A percentile compares a stretch with the other conserved stretches of the same genome.
Evolutionary conservation across 2,113 vertebrate species (phyloP).

Genomic region (Atherinomorus stipes): DNA sequence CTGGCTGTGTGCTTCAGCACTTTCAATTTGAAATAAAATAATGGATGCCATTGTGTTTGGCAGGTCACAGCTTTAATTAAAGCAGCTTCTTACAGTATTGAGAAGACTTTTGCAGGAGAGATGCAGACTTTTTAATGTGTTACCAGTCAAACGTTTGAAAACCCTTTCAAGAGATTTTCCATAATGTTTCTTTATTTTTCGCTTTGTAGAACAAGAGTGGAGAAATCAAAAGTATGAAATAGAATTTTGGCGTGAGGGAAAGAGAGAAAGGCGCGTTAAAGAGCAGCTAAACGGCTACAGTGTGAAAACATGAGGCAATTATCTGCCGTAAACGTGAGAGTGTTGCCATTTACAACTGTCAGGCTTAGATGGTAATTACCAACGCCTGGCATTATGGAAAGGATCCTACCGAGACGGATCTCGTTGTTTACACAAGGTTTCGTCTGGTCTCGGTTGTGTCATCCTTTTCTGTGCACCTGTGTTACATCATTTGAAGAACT

Average conservation of each 20-base stretch:
- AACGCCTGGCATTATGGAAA: neutral
- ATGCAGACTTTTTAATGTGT: neutral
- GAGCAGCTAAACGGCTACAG: neutral
- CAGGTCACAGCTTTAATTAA: neutral
- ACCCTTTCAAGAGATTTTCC: neutral
- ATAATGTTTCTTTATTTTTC: neutral
- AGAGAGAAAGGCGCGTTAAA: too few relatives aligned
- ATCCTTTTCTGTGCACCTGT: neutral
- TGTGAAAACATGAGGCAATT: neutral
- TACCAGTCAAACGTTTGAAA: neutral
- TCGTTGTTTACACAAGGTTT: neutral
- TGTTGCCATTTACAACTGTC: neutral
- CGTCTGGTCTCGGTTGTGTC: neutral
- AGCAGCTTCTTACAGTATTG: neutral
- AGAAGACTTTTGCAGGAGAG: neutral
- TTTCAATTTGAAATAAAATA: neutral
- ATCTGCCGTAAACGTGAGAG: neutral
- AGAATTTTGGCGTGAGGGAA: too few relatives aligned
- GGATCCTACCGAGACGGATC: neutral
- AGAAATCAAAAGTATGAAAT: neutral
- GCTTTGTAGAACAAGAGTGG: neutral
- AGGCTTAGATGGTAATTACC: neutral
- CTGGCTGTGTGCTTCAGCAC: neutral
- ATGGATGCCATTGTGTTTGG: neutral
- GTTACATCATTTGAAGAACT: neutral